Conservation (phyloP, 2,797 vertebrate genomes). For the Enteromius unitaeniatus region DNA sequence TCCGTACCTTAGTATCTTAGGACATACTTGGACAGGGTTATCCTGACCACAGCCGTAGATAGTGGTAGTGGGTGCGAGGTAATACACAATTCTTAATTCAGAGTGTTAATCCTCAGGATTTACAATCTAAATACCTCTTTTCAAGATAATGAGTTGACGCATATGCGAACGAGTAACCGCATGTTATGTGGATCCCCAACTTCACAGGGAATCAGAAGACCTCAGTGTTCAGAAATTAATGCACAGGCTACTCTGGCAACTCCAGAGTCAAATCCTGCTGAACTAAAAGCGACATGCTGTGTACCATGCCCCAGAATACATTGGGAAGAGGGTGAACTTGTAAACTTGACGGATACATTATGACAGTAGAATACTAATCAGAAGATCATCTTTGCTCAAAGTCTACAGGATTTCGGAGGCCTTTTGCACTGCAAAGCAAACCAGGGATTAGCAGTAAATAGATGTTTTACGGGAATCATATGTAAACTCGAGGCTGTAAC, state of each 20-base stretch:
- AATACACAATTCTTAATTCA: conserved; percentile 75
- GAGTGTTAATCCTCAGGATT: conserved; percentile 78
- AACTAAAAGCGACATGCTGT: conserved; percentile 54
- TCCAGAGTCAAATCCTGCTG: conserved; percentile 64
- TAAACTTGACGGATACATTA: conserved; percentile 79
- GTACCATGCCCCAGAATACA: conserved; percentile 70
- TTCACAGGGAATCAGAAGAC: conserved; percentile 75
- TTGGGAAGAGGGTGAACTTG: conserved; percentile 68
- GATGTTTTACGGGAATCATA: conserved; percentile 75
- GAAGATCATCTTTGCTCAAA: conserved; percentile 81
- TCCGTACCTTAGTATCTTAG: conserved; percentile 72
- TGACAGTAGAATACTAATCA: conserved; percentile 84
- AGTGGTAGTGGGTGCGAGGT: conserved; percentile 69
- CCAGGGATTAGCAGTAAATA: conserved; percentile 82
- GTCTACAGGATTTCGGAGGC: conserved; percentile 80
- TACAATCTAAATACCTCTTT: conserved; percentile 81
- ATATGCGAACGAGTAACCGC: conserved; percentile 76
- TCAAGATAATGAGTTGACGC: conserved; percentile 84
- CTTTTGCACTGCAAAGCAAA: conserved; percentile 78
- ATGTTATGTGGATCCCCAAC: conserved; percentile 76
- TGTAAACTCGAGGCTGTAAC: conserved; percentile 72
- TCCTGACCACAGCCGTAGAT: conserved; percentile 63
- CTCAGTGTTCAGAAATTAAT: conserved; percentile 75
- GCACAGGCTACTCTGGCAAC: conserved; percentile 69
- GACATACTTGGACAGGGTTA: conserved; percentile 62